phyloP scores from a whole-genome alignment of 2,113 vertebrate species.

The Emydocephalus ijimae region DNA sequence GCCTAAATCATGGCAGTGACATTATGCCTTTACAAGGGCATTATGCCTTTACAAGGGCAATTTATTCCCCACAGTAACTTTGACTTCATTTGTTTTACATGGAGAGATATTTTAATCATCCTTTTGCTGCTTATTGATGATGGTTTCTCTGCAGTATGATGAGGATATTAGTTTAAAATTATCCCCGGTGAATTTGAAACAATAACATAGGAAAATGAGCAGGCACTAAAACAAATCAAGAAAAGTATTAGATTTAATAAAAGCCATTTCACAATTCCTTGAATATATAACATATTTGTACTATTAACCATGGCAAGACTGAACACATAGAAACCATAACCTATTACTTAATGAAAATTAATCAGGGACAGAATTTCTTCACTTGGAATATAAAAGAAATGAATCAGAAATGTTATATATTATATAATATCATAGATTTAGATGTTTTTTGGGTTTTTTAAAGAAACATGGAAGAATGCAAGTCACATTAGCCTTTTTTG shows the following conservation, averaged over 20 bases:
- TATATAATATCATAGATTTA: neutral
- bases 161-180: constrained; percentile 75
- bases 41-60: constrained; percentile 68
- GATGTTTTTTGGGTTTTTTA: neutral
- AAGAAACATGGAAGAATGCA: neutral
- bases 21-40: constrained; percentile 67
- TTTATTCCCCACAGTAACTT: constrained; percentile 72
- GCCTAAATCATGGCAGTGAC: constrained; percentile 64
- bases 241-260: constrained; percentile 61
- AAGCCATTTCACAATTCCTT: constrained; percentile 44
- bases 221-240: constrained; percentile 65
- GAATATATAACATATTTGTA: constrained; percentile 1
- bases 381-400: neutral
- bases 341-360: neutral
- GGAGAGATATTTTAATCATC: constrained; percentile 74
- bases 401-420: neutral
- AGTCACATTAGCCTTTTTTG: neutral
- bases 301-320: neutral
- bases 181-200: constrained; percentile 71
- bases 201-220: constrained; percentile 64
- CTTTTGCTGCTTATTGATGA: constrained; percentile 75
- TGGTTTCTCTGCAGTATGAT: constrained; percentile 64
- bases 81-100: constrained; percentile 71
- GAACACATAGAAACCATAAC: neutral
- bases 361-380: neutral